Evolutionary conservation across 2,888 invertebrate species (phyloP), one percentile per base, ranked within the genome.

Genomic region (Tetheella fluctuosa): DNA sequence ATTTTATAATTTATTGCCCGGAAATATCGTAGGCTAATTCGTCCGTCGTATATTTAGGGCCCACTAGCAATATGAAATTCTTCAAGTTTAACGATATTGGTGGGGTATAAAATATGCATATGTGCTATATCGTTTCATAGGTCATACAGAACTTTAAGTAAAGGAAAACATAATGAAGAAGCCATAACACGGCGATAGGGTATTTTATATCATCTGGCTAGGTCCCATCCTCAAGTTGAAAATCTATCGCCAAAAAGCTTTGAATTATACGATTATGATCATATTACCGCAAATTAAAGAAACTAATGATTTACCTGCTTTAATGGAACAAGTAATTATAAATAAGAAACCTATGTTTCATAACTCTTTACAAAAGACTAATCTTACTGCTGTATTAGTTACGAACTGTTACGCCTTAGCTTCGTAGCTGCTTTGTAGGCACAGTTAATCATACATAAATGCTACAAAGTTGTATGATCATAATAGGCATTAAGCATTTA

Each of bases 1-100:
- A 84, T 86, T 85, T 84, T 84, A 85, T 86, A 89, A 90, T 86
- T 89, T 89, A 90, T 86, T 79, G 79, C 76, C 67, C 69, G 84
- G 81, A 86, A 89, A 89, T 89, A 87, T 88, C 82, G 80, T 79
- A 73, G 79, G 83, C 84, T 86, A 89, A 90, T 90, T 89, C 85
- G 80, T 82, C 79, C 73, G 72, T 73, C 79, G 77, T 86, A 86
- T 85, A 86, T 85, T 88, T 84, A 79, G 79, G 80, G 79, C 77
- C 70, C 73, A 77, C 76, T 79, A 77, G 71, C 37, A 23, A 55
- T 55, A 55, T 37, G 6, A 55, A 79, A 71, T 67, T 76, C 65
- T 67, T 74, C 69, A 61, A 59, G 68, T 34, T 34, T 54, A 54
- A 54, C 54, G 34, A 54, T 54, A 34, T 54, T 54, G 54, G 20